phyloP scores from a whole-genome alignment of 2,113 vertebrate genomes.

The Taxidea taxus region DNA sequence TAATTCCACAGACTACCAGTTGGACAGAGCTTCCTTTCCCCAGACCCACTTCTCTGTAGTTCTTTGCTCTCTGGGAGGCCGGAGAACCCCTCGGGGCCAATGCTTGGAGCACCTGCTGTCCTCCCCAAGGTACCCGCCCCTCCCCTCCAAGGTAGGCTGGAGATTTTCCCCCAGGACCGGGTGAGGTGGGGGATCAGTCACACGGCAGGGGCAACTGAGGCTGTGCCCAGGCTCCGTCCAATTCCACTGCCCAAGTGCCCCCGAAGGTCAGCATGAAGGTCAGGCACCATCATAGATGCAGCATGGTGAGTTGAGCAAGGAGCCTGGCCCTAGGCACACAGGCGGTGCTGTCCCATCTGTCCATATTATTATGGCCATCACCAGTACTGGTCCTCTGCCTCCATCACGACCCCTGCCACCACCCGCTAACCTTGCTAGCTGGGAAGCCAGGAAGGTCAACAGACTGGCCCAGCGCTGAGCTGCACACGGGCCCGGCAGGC shows the following conservation, averaged over 20 bases:
- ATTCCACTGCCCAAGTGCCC: neutral
- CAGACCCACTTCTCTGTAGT: neutral
- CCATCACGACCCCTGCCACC: neutral
- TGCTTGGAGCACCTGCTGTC: too few relatives aligned
- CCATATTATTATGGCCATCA: neutral
- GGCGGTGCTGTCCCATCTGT: neutral
- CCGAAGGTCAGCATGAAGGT: neutral
- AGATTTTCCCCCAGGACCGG: neutral
- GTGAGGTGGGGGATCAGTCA: neutral
- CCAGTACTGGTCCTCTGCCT: fast-evolving
- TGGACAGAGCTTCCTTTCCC: neutral
- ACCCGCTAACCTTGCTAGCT: neutral
- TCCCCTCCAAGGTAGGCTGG: neutral
- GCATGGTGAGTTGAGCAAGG: neutral
- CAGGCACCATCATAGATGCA: too few relatives aligned
- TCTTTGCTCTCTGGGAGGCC: neutral
- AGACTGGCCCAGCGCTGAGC: neutral
- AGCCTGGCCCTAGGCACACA: fast-evolving
- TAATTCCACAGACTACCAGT: neutral
- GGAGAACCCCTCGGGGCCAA: neutral
- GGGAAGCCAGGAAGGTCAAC: neutral
- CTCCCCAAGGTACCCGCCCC: too few relatives aligned
- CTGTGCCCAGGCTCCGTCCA: neutral
- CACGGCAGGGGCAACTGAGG: neutral
- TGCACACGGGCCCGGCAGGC: neutral